Conservation (phyloP, 2,888 invertebrate genomes). For the Drosophila anomalipes region DNA sequence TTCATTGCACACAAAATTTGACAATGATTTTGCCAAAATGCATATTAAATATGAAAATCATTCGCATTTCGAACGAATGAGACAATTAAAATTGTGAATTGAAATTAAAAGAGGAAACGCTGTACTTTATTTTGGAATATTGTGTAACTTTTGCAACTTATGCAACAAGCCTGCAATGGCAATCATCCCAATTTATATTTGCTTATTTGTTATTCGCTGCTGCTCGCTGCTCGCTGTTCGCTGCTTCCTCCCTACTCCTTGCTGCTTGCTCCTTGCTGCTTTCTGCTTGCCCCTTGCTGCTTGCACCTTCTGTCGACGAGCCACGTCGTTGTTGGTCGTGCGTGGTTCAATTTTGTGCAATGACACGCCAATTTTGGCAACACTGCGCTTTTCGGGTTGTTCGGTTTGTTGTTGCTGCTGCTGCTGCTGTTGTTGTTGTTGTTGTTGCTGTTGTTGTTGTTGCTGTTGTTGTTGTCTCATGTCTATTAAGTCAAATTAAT, state of each 20-base stretch:
- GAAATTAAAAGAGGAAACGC: neutral
- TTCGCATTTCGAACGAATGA: neutral
- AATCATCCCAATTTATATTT: constrained; percentile 2
- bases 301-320: neutral
- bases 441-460: constrained; percentile 15
- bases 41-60: neutral
- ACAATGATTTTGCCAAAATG: neutral
- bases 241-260: neutral
- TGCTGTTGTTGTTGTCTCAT: constrained; percentile 43
- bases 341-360: constrained; percentile 56
- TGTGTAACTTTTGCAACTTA: constrained; percentile 11
- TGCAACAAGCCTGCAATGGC: constrained; percentile 15
- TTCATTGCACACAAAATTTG: neutral
- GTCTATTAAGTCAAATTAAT: constrained; percentile 81
- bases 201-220: constrained; percentile 12
- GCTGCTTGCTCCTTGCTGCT: neutral
- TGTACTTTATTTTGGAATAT: neutral
- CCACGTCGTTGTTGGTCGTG: constrained; percentile 22
- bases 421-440: neutral
- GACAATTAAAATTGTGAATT: neutral
- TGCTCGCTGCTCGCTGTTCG: neutral
- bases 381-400: constrained; percentile 21
- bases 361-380: constrained; percentile 50
- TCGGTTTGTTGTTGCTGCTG: neutral
- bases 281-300: neutral